Percentiles rank a stretch among this genome's conserved stretches.
These are phyloP conservation scores for Ptychobarbus kaznakovi DNA, from an alignment of 2,797 vertebrate species.

Conservation along the genomic window DNA sequence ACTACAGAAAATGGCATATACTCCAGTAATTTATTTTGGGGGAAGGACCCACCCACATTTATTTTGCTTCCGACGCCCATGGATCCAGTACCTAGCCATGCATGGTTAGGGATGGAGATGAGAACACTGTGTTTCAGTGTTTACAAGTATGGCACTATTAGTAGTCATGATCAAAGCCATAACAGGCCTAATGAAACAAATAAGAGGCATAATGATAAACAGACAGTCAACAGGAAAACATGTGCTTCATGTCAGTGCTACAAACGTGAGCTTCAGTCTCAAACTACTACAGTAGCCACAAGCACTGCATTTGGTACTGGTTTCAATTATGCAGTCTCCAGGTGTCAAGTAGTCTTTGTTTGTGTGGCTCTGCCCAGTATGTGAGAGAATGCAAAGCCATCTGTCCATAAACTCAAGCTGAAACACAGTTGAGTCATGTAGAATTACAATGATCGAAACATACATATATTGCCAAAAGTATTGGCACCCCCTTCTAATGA, in stretches of 20 bases:
- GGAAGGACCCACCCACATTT: too few relatives aligned
- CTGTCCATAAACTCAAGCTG: background rate
- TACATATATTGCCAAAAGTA: background rate
- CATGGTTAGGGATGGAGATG: background rate
- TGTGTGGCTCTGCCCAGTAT: background rate
- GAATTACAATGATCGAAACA: background rate
- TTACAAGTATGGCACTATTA: slow-evolving; percentile 61
- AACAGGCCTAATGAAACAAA: slow-evolving; percentile 74
- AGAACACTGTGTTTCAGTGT: background rate
- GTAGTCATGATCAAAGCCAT: slow-evolving; percentile 69
- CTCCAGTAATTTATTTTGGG: too few relatives aligned
- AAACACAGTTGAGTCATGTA: background rate
- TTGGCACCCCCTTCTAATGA: too few relatives aligned
- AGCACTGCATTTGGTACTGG: background rate
- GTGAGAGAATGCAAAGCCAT: background rate
- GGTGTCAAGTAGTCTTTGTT: background rate
- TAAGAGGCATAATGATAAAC: slow-evolving; percentile 63
- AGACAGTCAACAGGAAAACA: slow-evolving; percentile 51
- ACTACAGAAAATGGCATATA: too few relatives aligned
- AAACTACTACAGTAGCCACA: background rate
- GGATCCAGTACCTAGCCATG: background rate
- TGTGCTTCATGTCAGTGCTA: background rate
- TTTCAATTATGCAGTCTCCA: background rate
- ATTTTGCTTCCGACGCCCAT: too few relatives aligned
- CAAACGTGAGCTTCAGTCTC: background rate